A percentile compares a stretch with the other conserved stretches of the same genome.
phyloP scores from a whole-genome alignment of 2,797 vertebrate genomes.

The Tolypeutes matacus region DNA sequence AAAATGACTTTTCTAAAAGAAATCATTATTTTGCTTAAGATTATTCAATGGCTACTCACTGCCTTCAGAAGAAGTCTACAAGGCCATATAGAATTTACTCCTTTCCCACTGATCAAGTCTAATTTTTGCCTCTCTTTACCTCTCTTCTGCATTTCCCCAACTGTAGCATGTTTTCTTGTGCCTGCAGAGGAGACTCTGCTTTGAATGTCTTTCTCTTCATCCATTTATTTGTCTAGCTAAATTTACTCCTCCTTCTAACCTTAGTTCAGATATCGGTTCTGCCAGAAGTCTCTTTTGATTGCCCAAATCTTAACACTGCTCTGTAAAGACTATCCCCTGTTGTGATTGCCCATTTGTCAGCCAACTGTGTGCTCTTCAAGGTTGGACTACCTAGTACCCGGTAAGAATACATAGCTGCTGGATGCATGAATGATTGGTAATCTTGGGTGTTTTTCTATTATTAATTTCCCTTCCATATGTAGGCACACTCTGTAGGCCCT shows the following conservation, averaged over 20 bases:
- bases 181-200: background rate
- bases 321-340: background rate
- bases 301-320: background rate
- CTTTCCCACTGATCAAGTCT: background rate
- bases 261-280: background rate
- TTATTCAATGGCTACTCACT: background rate
- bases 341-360: background rate
- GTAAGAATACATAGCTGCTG: background rate
- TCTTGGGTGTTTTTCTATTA: background rate
- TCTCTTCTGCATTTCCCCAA: background rate
- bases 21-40: constrained; percentile 34
- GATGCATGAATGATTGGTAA: background rate
- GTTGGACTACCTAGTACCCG: background rate
- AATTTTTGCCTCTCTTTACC: background rate
- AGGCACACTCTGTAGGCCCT: background rate
- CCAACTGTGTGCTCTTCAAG: background rate
- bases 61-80: background rate
- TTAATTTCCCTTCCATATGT: background rate
- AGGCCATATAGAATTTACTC: background rate
- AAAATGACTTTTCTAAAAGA: background rate
- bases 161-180: background rate
- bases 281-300: background rate
- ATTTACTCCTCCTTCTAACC: background rate
- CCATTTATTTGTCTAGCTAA: background rate
- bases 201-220: background rate